Conservation (phyloP, 2,797 vertebrate genomes). For the Anguilla pacifica region DNA sequence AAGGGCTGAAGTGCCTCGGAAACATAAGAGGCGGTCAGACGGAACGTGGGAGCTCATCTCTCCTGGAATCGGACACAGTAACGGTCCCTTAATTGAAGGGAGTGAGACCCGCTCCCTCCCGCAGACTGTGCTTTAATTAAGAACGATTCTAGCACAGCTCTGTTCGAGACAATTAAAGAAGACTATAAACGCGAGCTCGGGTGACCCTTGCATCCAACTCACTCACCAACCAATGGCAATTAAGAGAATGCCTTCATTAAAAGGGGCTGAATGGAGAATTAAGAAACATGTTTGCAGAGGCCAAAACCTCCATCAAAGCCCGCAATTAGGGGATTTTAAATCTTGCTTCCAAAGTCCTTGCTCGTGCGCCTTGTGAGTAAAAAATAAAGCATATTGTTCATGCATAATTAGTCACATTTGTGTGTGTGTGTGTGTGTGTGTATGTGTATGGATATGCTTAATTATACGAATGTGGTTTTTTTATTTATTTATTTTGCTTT, state of each 20-base stretch:
- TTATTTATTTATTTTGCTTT: neutral
- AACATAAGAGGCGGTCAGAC: neutral
- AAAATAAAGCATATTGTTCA: neutral
- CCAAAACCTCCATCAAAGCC: neutral
- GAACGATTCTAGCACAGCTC: neutral
- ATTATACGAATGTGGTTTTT: neutral
- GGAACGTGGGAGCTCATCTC: neutral
- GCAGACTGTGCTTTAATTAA: neutral
- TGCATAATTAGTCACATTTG: neutral
- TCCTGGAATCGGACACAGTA: neutral
- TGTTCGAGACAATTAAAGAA: constrained; percentile 6
- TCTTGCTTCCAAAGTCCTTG: neutral
- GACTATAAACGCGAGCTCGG: neutral
- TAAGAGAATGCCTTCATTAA: neutral
- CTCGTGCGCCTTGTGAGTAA: neutral
- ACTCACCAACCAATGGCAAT: neutral
- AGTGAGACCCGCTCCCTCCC: neutral
- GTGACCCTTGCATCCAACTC: neutral
- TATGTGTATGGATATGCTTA: neutral
- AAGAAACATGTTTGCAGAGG: neutral
- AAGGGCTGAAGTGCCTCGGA: neutral
- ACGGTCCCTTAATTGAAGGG: neutral
- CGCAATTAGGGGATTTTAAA: neutral
- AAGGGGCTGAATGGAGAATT: neutral
- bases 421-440: neutral